phyloP scores from a whole-genome alignment of 2,888 invertebrate species.

The Agrilus cyanescens region DNA sequence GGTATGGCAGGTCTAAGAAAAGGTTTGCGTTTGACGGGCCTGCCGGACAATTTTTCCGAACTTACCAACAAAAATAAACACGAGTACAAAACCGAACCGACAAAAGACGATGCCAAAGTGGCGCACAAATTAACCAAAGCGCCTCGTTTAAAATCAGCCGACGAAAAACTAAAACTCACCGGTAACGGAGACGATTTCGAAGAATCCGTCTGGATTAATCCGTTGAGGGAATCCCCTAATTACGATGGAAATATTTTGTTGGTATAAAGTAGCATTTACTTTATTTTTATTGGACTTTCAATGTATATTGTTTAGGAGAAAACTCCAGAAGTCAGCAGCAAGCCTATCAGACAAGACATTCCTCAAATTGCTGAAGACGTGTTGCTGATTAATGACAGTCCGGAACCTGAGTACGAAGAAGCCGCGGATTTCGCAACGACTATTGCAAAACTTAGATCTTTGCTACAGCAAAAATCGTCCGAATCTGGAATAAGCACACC shows the following conservation, averaged over 20 bases:
- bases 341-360: slow-evolving; percentile 7
- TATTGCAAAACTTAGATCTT: slow-evolving; percentile 54
- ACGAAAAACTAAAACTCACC: slow-evolving; percentile 13
- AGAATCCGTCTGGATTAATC: slow-evolving; percentile 32
- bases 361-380: slow-evolving; percentile 17
- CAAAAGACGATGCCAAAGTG: slow-evolving; percentile 8
- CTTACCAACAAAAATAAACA: slow-evolving; percentile 10
- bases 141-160: slow-evolving; percentile 14
- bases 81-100: slow-evolving; percentile 8
- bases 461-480: slow-evolving; percentile 47
- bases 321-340: slow-evolving; percentile 1
- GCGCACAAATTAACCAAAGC: slow-evolving; percentile 16
- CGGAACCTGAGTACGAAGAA: slow-evolving; percentile 58
- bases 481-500: slow-evolving; percentile 32
- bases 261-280: slow-evolving; percentile 17
- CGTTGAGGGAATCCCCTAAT: slow-evolving; percentile 25
- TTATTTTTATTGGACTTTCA: not conserved
- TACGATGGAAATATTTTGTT: slow-evolving; percentile 29
- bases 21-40: slow-evolving; percentile 45
- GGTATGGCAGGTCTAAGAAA: slow-evolving; percentile 50
- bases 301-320: not conserved
- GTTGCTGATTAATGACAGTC: slow-evolving; percentile 22
- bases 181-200: slow-evolving; percentile 21
- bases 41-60: slow-evolving; percentile 38
- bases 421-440: slow-evolving; percentile 59